A percentile compares a stretch with the other conserved stretches of the same genome.
Evolutionary conservation across 2,888 invertebrate genomes (phyloP).

Genomic region (Drosophila imparisetae): DNA sequence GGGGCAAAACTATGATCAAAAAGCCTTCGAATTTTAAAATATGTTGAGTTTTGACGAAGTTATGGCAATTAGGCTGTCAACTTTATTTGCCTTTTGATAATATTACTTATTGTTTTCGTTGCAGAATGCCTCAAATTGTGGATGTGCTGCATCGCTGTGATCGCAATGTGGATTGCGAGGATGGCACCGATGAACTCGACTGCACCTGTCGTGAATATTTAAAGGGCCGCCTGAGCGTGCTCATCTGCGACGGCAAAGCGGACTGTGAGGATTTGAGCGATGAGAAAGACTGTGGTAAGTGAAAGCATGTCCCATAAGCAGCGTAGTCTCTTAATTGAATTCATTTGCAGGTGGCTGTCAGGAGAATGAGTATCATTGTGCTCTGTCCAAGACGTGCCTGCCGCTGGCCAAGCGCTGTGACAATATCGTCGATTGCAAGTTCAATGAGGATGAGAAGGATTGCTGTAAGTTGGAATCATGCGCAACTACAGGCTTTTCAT

Average conservation of each 20-base stretch:
- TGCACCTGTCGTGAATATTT: conserved; percentile 91
- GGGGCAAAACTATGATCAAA: no score
- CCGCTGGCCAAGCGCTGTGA: conserved; percentile 88
- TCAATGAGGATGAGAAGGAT: conserved; percentile 91
- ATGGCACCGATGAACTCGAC: conserved; percentile 91
- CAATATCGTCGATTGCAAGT: conserved; percentile 87
- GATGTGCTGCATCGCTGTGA: conserved; percentile 88
- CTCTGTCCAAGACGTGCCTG: conserved; percentile 88
- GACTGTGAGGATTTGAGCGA: conserved; percentile 92
- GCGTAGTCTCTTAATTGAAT: not conserved
- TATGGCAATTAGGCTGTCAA: not conserved
- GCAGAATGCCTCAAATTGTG: conserved; percentile 89
- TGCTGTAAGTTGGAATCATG: conserved; percentile 88
- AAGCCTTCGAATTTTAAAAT: no score
- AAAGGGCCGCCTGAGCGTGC: conserved; percentile 84
- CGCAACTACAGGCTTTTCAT: accelerated
- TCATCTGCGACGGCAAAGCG: conserved; percentile 90
- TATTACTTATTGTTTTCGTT: conserved; percentile 53
- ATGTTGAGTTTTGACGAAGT: no score
- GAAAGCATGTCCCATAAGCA: accelerated
- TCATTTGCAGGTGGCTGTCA: conserved; percentile 86
- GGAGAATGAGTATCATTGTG: conserved; percentile 87
- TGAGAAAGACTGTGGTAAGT: conserved; percentile 90
- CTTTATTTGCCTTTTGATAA: not conserved
- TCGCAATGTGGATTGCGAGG: conserved; percentile 90